Evolutionary conservation across 2,888 invertebrate species (phyloP), one percentile per base, ranked within the genome.

Genomic region (Poecilobothrus nobilitatus): DNA sequence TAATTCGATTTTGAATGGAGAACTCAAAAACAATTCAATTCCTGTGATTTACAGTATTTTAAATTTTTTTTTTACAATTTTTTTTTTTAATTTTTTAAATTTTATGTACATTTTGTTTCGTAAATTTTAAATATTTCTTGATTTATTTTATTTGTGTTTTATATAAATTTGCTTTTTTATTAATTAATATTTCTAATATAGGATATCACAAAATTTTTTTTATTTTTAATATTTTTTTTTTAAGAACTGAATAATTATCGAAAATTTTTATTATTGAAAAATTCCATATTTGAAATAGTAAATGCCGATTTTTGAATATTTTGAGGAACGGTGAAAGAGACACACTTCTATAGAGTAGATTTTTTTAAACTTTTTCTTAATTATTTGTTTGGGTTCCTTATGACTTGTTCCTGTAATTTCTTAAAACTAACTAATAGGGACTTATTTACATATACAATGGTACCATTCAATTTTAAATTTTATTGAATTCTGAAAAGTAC

Each of bases 31-130:
- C 53, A 53, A n/a, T 53, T 53, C 53, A 53, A 53, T 53, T 53
- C 53, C 53, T 53, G 53, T 53, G 53, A 53, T 53, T 12, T 53
- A 53, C 53, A 53, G 53, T 53, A 53, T 53, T 53, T 53, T 53
- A 8, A 37, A 10, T 37, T 37, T 37, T 1, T 4, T 37, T 37
- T 53, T 53, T 53, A 53, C 53, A 53, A 53, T 18, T 53, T 53
- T 44, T 6, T 44, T 44, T 53, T 53, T 18, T 53, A 18, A 18
- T 53, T 15, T 53, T 27, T 27, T 53, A 2, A 9, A 53, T 18
- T 18, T 12, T n/a, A 53, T 53, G 4, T 37, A 37, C 37, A 37
- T 8, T 37, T 37, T n/a, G n/a, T n/a, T n/a, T 12, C 7, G 27
- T 5, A 27, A 27, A 27, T 27, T 27, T 27, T 27, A 27, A 37